These are phyloP conservation scores for Mesochorus sp. DNA, from an alignment of 2,888 invertebrate species.

Conservation along the genomic window DNA sequence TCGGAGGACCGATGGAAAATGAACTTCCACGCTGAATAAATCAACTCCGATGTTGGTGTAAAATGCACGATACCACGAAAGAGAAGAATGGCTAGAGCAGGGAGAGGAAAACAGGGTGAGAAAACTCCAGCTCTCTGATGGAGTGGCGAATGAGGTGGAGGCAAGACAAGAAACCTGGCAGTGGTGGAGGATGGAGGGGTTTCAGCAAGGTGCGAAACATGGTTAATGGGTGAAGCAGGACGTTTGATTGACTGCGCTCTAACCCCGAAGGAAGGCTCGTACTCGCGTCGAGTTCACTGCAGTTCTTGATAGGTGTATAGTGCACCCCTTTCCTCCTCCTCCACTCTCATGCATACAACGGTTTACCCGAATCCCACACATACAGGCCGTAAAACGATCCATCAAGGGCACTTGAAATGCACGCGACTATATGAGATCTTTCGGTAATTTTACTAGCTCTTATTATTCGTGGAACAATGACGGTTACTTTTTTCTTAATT, in stretches of 20 bases:
- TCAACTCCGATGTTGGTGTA: slow-evolving; percentile 14
- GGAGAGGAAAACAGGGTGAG: no score
- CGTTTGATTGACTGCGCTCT: slow-evolving; percentile 58
- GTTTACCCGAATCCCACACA: slow-evolving; percentile 34
- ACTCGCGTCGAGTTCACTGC: slow-evolving; percentile 23
- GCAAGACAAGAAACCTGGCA: slow-evolving; percentile 11
- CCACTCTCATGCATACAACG: background rate
- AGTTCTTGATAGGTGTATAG: slow-evolving; percentile 49
- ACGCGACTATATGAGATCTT: slow-evolving; percentile 12
- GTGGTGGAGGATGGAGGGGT: slow-evolving; percentile 16
- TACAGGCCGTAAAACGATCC: slow-evolving; percentile 9
- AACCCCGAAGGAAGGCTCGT: slow-evolving; percentile 44
- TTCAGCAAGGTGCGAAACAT: slow-evolving; percentile 56
- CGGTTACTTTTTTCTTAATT: no score
- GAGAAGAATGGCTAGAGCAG: no score
- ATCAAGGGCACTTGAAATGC: slow-evolving; percentile 34
- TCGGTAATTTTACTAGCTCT: background rate
- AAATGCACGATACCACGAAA: background rate
- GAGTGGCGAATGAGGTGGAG: slow-evolving; percentile 9
- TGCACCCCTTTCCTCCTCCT: no score
- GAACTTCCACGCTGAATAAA: slow-evolving; percentile 23
- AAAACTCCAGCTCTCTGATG: background rate
- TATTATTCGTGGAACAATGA: no score
- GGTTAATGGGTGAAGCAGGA: slow-evolving; percentile 56
- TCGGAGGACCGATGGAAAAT: slow-evolving; percentile 4